Evolutionary conservation across 2,113 vertebrate species (phyloP).

Genomic region (Lutjanus erythropterus): DNA sequence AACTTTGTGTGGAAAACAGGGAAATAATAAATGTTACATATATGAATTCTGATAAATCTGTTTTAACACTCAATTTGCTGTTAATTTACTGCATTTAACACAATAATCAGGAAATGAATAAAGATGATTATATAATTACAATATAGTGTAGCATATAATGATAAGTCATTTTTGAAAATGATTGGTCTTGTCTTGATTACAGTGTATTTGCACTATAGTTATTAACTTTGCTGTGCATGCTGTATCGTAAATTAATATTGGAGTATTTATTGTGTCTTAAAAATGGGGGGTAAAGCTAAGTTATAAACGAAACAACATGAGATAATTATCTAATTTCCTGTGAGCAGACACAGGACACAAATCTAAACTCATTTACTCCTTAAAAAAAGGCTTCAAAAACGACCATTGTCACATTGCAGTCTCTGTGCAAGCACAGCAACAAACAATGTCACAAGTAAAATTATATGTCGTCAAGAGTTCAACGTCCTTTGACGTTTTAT

Average conservation of each 20-base stretch:
- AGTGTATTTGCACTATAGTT: neutral
- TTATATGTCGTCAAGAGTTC: too few species aligned
- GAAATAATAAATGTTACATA: too few species aligned
- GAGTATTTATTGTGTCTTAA: neutral
- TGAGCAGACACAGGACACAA: too few species aligned
- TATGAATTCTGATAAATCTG: neutral
- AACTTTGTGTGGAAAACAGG: neutral
- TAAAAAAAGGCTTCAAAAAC: too few species aligned
- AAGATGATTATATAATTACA: neutral
- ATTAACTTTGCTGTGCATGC: neutral
- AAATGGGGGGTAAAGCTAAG: neutral
- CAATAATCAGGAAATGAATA: neutral
- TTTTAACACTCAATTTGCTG: neutral
- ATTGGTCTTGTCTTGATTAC: neutral
- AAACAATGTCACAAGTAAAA: neutral
- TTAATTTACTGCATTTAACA: neutral
- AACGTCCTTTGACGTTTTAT: too few species aligned
- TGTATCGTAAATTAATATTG: neutral
- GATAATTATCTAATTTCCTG: neutral
- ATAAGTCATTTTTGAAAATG: neutral
- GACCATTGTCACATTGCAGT: too few species aligned
- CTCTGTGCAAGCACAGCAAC: conserved; percentile 2
- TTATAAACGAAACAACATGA: neutral
- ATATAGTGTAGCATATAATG: neutral
- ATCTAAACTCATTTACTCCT: too few species aligned